Evolutionary conservation across 1,140 invertebrate genomes (phyloP), one percentile per base, ranked within the genome.

Genomic region (Solenopsis invicta): DNA sequence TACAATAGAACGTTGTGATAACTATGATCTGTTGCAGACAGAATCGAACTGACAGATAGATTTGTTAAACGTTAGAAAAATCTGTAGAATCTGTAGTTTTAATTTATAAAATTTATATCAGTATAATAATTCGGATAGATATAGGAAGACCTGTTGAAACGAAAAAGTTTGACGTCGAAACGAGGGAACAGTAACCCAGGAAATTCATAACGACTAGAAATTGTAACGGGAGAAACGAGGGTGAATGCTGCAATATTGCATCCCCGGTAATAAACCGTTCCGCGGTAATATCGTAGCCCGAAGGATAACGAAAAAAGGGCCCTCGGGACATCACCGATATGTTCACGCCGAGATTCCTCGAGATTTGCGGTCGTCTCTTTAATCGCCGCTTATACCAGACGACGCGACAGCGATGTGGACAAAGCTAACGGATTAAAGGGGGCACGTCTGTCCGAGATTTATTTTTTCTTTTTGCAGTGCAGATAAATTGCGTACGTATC

Each of bases 261-360:
- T 69, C 48, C 41, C 16, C 41, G 52, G 54, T 81, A 69, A 86
- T 86, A 81, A 86, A 81, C 54, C 24, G 62, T 81, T 80, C 45
- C 29, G 45, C 50, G 24, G 50, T 86, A 81, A 81, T 81, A 86
- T 86, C 37, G 64, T 50, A 9, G 54, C 37, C 16, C 37, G 24
- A 84, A 29, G 69, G 21, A 62, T 21, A 62, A 86, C 64, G 62
- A 78, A 67, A 41, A 67, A 62, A 50, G 37, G n/a, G 34, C 9
- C n/a, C 61, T 45, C 16, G 21, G 50, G 13, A 69, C 62, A 64
- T 37, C 21, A 69, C 1, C 9, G 59, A 48, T 54, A 16, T 82
- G 24, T 85, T 52, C 59, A 13, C 18, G 21, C 21, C 6, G 21
- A 66, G 21, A 78, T 66, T 48, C 29, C 54, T 16, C 59, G 24